These are phyloP conservation scores for Oryctes rhinoceros DNA, from an alignment of 1,140 invertebrate genomes.

Conservation along the genomic window DNA sequence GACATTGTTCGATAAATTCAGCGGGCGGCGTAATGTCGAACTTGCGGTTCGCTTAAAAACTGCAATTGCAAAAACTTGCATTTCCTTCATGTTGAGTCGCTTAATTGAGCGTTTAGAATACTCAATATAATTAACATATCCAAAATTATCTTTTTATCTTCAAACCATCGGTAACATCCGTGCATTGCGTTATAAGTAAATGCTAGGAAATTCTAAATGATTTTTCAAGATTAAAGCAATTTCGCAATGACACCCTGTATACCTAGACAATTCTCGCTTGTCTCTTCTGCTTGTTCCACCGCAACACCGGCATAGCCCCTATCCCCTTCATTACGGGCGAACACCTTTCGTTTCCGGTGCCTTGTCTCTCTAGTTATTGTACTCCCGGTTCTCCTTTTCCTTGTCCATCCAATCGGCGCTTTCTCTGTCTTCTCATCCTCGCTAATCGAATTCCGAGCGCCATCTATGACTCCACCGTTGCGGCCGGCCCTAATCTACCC, in stretches of 20 bases:
- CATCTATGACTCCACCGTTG: constrained; percentile 46
- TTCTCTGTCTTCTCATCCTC: not conserved
- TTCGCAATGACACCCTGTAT: not conserved
- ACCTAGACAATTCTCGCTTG: not conserved
- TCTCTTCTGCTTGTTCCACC: not conserved
- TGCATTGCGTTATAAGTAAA: too few species aligned
- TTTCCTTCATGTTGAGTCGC: too few species aligned
- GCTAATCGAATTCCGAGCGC: constrained; percentile 51
- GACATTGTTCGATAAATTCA: too few species aligned
- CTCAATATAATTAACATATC: too few species aligned
- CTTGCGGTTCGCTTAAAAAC: too few species aligned
- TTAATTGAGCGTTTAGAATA: too few species aligned
- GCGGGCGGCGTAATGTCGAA: too few species aligned
- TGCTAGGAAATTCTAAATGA: too few species aligned
- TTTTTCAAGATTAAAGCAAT: too few species aligned
- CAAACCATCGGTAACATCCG: too few species aligned
- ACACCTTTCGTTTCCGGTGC: constrained; percentile 47
- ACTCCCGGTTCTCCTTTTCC: constrained; percentile 18
- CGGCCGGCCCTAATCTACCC: constrained; percentile 40
- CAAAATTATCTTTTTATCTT: too few species aligned
- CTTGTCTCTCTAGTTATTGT: constrained; percentile 46
- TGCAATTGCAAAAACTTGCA: too few species aligned
- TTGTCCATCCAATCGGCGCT: not conserved
- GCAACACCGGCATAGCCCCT: not conserved
- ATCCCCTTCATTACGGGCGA: constrained; percentile 46